Conservation (phyloP, 2,888 invertebrate genomes). For the Metellina segmentata region DNA sequence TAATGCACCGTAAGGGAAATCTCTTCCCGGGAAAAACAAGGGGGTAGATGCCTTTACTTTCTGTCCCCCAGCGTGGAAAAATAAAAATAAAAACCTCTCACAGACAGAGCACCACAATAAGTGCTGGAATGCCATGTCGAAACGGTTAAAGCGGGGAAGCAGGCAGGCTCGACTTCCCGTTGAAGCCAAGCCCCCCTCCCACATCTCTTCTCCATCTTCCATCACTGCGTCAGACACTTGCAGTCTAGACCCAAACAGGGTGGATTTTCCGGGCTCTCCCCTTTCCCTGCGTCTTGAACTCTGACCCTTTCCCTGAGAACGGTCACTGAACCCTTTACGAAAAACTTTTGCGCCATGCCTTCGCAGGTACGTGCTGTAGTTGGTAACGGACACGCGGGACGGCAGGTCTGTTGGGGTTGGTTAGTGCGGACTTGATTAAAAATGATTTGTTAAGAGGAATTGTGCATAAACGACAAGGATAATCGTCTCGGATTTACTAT, state of each 20-base stretch:
- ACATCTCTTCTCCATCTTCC: constrained; percentile 36
- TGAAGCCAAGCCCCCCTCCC: constrained; percentile 50
- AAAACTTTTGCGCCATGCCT: background rate
- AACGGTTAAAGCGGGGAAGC: constrained; percentile 41
- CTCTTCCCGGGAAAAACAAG: background rate
- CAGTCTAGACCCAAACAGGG: constrained; percentile 68
- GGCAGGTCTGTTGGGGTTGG: constrained; percentile 9
- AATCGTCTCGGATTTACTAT: constrained; percentile 21
- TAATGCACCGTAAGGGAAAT: constrained; percentile 29
- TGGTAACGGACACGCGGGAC: constrained; percentile 21
- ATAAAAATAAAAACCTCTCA: constrained; percentile 46
- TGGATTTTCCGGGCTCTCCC: constrained; percentile 58
- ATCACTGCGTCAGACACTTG: constrained; percentile 40
- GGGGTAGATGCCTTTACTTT: background rate
- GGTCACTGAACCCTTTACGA: constrained; percentile 65
- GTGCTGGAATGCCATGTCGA: constrained; percentile 66
- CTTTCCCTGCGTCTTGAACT: constrained; percentile 57
- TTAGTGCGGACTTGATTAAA: constrained; percentile 11
- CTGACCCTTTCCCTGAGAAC: constrained; percentile 52
- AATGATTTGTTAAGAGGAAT: background rate
- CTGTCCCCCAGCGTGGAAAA: background rate
- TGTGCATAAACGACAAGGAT: background rate
- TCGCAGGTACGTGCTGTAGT: constrained; percentile 58
- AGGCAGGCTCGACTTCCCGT: constrained; percentile 62
- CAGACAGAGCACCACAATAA: constrained; percentile 24